Evolutionary conservation across 2,113 vertebrate species (phyloP).

Genomic region (Cyprinodon tularosa): DNA sequence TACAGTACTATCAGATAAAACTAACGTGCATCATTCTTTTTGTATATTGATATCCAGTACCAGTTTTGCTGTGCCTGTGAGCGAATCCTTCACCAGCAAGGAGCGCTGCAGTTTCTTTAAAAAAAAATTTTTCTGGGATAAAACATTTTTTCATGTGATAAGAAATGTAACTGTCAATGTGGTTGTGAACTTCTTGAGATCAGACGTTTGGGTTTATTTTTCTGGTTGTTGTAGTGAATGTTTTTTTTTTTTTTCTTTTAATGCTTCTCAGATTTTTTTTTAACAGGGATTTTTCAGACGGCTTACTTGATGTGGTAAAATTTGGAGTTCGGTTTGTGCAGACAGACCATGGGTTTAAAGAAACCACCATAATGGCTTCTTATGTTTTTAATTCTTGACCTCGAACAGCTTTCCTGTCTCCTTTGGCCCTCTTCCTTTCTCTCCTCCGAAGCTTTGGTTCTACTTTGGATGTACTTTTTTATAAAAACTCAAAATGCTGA

Average conservation of each 20-base stretch:
- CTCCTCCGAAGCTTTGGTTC: conserved; percentile 73
- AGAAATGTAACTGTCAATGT: conserved; percentile 82
- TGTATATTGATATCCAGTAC: conserved; percentile 81
- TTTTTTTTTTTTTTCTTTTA: conserved; percentile 53
- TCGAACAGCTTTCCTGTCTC: conserved; percentile 60
- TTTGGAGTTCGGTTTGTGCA: conserved; percentile 66
- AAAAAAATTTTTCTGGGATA: conserved; percentile 30
- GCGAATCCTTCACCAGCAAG: conserved; percentile 51
- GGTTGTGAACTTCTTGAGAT: conserved; percentile 82
- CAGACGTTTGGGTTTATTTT: conserved; percentile 64
- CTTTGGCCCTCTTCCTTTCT: conserved; percentile 44
- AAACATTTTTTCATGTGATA: conserved; percentile 75
- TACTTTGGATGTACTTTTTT: conserved; percentile 74
- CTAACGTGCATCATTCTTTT: conserved; percentile 80
- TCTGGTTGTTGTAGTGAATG: conserved; percentile 78
- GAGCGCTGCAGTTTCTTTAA: conserved; percentile 57
- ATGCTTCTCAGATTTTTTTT: conserved; percentile 67
- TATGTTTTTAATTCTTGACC: neutral
- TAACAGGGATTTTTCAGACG: conserved; percentile 75
- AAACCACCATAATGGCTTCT: conserved; percentile 58
- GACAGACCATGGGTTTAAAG: conserved; percentile 58
- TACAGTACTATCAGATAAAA: conserved; percentile 82
- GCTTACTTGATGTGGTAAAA: conserved; percentile 77
- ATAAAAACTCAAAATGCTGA: conserved; percentile 74
- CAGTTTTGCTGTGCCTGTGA: conserved; percentile 79